Evolutionary conservation across 2,113 vertebrate genomes (phyloP).

Genomic region (Tichodroma muraria): DNA sequence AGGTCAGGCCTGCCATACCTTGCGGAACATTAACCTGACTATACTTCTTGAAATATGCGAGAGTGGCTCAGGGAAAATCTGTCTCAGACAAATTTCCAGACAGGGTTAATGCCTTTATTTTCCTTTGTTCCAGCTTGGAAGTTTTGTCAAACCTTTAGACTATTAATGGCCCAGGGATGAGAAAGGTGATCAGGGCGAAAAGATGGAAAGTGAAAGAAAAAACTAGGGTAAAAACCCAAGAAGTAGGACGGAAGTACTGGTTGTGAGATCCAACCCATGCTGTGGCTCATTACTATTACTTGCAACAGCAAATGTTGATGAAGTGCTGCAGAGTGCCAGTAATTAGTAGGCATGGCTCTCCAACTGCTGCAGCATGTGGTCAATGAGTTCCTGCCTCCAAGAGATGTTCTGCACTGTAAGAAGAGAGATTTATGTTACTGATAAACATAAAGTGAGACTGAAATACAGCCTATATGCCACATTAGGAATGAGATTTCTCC

Average conservation of each 20-base stretch:
- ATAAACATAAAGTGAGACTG: constrained; percentile 20
- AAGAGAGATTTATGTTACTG: constrained; percentile 20
- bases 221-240: neutral
- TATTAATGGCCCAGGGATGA: neutral
- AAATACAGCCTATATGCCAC: neutral
- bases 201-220: neutral
- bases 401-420: constrained; percentile 24
- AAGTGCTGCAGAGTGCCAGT: constrained; percentile 17
- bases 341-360: constrained; percentile 47
- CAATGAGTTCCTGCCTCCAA: constrained; percentile 50
- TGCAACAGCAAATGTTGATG: constrained; percentile 45
- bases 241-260: neutral
- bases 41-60: neutral
- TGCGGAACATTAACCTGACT: neutral
- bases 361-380: constrained; percentile 55
- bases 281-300: constrained; percentile 42
- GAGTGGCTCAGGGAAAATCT: neutral
- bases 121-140: neutral
- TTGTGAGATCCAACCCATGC: neutral
- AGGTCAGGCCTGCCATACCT: neutral
- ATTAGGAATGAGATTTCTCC: neutral
- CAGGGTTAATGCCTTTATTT: neutral
- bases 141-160: neutral
- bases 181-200: neutral
- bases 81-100: neutral